Percentiles rank a stretch among this genome's conserved stretches.
phyloP scores from a whole-genome alignment of 2,888 invertebrate species.

The Thelaira solivaga region DNA sequence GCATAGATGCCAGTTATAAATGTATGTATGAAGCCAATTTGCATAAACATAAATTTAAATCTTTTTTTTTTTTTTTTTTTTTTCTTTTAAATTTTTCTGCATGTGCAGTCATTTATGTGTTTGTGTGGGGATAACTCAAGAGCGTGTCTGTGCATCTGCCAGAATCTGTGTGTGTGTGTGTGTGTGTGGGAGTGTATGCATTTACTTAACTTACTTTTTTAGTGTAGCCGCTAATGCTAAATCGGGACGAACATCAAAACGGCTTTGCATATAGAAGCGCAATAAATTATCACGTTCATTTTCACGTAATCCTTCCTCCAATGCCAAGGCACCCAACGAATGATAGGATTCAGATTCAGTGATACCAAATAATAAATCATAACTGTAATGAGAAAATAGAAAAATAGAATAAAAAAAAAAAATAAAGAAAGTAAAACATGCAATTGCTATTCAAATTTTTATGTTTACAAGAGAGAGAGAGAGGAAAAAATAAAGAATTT shows the following conservation, averaged over 20 bases:
- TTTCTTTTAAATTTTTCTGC: background rate
- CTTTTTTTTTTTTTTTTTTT: background rate
- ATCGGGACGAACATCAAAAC: constrained; percentile 87
- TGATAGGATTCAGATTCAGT: constrained; percentile 90
- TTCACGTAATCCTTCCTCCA: constrained; percentile 85
- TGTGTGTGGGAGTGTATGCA: background rate
- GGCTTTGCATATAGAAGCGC: constrained; percentile 86
- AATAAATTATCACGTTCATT: constrained; percentile 87
- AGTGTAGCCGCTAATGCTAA: constrained; percentile 81
- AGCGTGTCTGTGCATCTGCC: background rate
- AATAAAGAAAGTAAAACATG: background rate
- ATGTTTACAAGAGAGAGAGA: too few relatives aligned
- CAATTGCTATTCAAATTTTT: background rate
- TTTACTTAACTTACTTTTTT: constrained; percentile 79
- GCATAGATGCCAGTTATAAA: background rate
- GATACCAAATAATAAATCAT: constrained; percentile 91
- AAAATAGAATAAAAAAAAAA: background rate
- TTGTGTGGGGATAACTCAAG: too few relatives aligned
- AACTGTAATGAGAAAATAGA: constrained; percentile 78
- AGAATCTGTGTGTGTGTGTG: constrained; percentile 20
- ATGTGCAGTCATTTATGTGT: background rate
- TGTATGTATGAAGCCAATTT: constrained; percentile 47
- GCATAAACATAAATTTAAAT: constrained; percentile 52
- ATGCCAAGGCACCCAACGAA: constrained; percentile 82
- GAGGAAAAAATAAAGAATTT: too few relatives aligned